A percentile compares a stretch with the other conserved stretches of the same genome.
Evolutionary conservation across 2,113 vertebrate genomes (phyloP).

Genomic region (Cochlearius cochlearius): DNA sequence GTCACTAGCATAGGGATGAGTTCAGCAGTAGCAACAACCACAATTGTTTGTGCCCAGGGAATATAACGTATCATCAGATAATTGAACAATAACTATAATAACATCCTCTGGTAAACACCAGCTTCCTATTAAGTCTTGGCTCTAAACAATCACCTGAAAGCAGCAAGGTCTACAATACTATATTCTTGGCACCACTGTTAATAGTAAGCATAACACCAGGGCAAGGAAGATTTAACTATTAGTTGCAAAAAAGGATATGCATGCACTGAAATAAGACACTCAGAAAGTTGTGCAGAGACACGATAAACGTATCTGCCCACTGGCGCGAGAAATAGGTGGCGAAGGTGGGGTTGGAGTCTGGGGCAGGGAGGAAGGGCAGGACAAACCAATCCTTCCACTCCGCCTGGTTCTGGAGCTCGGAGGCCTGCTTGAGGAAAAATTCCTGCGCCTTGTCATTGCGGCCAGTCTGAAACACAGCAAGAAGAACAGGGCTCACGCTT

Average conservation of each 20-base stretch:
- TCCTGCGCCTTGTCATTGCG: slow-evolving; percentile 91
- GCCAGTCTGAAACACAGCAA: slow-evolving; percentile 75
- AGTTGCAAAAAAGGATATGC: slow-evolving; percentile 88
- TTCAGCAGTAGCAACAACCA: background rate
- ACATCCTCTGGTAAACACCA: background rate
- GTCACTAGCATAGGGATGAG: background rate
- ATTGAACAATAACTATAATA: background rate
- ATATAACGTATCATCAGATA: background rate
- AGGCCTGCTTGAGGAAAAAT: slow-evolving; percentile 92
- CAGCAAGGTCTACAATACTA: background rate
- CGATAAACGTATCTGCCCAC: slow-evolving; percentile 94
- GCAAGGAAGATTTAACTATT: background rate
- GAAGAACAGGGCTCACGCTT: background rate
- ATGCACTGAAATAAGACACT: slow-evolving; percentile 96
- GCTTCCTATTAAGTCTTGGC: background rate
- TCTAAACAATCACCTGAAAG: background rate
- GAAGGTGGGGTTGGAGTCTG: slow-evolving; percentile 90
- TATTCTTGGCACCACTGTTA: background rate
- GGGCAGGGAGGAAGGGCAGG: slow-evolving; percentile 86
- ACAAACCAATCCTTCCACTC: slow-evolving; percentile 99
- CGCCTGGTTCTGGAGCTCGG: slow-evolving; percentile 87
- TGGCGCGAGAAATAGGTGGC: slow-evolving; percentile 93
- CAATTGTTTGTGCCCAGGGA: background rate
- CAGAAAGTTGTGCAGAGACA: slow-evolving; percentile 97
- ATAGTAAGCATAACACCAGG: background rate